Conservation (phyloP, 2,113 vertebrate species). For the Sinocyclocheilus anshuiensis region DNA sequence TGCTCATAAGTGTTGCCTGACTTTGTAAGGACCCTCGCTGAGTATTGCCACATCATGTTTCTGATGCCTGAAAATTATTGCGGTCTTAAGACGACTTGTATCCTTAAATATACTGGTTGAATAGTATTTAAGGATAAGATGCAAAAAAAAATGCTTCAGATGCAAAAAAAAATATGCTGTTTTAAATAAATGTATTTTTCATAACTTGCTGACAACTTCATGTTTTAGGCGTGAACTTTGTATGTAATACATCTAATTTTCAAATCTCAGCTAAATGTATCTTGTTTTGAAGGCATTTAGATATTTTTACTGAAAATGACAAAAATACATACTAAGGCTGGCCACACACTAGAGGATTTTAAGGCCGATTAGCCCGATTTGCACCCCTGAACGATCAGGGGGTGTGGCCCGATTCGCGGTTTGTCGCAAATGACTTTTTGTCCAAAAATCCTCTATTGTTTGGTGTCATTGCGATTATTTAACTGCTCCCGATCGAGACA, state of each 20-base stretch:
- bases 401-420: too few relatives aligned
- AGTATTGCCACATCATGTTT: constrained; percentile 35
- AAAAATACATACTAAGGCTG: not conserved
- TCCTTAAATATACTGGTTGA: not conserved
- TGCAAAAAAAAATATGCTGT: not conserved
- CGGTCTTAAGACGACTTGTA: not conserved
- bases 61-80: not conserved
- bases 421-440: too few relatives aligned
- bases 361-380: too few relatives aligned
- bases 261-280: not conserved
- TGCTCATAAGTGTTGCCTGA: constrained; percentile 41
- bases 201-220: not conserved
- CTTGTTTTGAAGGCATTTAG: not conserved
- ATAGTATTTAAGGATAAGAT: not conserved
- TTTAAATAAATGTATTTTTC: not conserved
- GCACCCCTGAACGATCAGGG: too few relatives aligned
- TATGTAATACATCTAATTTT: not conserved
- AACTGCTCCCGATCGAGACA: too few relatives aligned
- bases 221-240: not conserved
- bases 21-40: constrained; percentile 48
- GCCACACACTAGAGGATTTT: too few relatives aligned
- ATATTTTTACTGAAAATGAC: not conserved
- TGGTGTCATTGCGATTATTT: too few relatives aligned
- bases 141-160: not conserved
- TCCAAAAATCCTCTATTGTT: too few relatives aligned